A percentile compares a stretch with the other conserved stretches of the same genome.
Evolutionary conservation across 2,113 vertebrate species (phyloP).

Genomic region (Sebastes schlegelii): DNA sequence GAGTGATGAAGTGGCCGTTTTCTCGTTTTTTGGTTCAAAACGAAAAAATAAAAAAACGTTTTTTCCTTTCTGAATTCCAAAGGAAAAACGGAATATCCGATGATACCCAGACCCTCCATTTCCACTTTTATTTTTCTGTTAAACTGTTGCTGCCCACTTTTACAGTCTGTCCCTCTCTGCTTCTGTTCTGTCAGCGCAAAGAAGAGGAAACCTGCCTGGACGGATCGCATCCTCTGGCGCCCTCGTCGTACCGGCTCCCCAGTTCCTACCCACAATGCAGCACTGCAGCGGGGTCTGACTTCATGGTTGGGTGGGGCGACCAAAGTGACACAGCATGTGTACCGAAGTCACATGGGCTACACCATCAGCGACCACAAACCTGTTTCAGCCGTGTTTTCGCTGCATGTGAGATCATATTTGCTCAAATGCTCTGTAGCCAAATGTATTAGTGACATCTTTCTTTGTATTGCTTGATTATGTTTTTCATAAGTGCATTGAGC

Average conservation of each 20-base stretch:
- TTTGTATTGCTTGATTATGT: neutral
- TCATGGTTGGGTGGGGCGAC: slow-evolving; percentile 83
- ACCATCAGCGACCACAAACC: slow-evolving; percentile 97
- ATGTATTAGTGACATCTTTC: too few relatives aligned
- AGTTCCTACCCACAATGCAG: slow-evolving; percentile 82
- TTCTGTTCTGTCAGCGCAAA: slow-evolving; percentile 85
- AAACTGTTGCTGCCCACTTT: neutral
- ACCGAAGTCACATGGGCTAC: slow-evolving; percentile 96
- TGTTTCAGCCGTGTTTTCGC: slow-evolving; percentile 90
- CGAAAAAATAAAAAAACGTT: too few relatives aligned
- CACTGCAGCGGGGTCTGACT: slow-evolving; percentile 80
- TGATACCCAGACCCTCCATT: neutral
- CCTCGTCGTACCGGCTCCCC: slow-evolving; percentile 87
- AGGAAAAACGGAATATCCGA: too few relatives aligned
- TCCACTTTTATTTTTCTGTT: neutral
- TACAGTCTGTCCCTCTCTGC: neutral
- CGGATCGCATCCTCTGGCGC: slow-evolving; percentile 97
- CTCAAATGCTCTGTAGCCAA: neutral
- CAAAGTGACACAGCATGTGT: slow-evolving; percentile 90
- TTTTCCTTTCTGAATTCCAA: too few relatives aligned
- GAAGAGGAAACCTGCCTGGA: slow-evolving; percentile 98
- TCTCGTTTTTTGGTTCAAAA: too few relatives aligned
- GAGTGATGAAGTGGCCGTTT: too few relatives aligned
- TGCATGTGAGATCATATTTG: slow-evolving; percentile 86
- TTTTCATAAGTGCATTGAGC: neutral